Percentiles rank a stretch among this genome's conserved stretches.
These are phyloP conservation scores for Rapana venosa DNA, from an alignment of 2,888 invertebrate species.

Conservation along the genomic window DNA sequence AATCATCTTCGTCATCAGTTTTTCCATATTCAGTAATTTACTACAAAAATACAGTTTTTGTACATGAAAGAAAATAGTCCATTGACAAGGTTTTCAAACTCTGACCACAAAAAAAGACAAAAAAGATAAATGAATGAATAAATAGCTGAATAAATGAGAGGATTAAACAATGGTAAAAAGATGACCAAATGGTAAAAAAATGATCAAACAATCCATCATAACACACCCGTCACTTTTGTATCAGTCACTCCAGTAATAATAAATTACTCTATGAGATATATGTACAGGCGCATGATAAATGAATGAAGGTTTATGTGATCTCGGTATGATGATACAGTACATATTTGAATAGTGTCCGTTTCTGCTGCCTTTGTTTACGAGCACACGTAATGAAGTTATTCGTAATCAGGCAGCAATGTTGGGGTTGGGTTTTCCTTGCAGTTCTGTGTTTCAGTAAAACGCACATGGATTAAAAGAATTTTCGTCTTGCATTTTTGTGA, in stretches of 20 bases:
- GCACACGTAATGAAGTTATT: conserved; percentile 10
- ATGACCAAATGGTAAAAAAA: not conserved
- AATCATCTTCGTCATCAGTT: conserved; percentile 28
- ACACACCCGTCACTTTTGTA: not conserved
- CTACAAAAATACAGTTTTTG: conserved; percentile 47
- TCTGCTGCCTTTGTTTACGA: not conserved
- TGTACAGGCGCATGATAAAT: conserved; percentile 26
- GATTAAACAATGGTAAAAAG: not conserved
- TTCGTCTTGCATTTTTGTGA: too few species aligned
- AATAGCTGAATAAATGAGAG: not conserved
- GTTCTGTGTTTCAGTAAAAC: not conserved
- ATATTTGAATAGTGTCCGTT: not conserved
- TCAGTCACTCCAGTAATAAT: conserved; percentile 29
- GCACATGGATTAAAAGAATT: not conserved
- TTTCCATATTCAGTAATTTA: conserved; percentile 25
- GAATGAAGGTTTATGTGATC: not conserved
- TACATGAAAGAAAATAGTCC: conserved; percentile 37
- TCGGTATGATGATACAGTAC: not conserved
- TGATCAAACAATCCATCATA: not conserved
- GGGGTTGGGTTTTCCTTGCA: not conserved
- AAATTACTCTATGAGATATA: conserved; percentile 39
- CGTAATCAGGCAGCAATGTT: not conserved
- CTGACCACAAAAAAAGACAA: too few species aligned
- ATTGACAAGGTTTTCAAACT: not conserved
- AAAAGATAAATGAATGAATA: conserved; percentile 15